phyloP scores from a whole-genome alignment of 2,888 invertebrate genomes.

The Heliconius sara region DNA sequence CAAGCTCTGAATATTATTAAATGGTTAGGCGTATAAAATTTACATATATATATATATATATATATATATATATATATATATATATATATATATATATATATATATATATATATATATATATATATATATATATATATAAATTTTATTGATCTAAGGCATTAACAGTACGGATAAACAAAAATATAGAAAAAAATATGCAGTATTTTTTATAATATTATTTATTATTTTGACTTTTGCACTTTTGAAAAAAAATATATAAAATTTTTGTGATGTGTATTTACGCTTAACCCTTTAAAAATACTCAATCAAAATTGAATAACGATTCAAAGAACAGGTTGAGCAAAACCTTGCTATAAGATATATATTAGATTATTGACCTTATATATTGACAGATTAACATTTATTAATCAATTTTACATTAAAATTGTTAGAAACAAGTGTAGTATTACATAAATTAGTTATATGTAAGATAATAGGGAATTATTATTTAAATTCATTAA shows the following conservation, averaged over 20 bases:
- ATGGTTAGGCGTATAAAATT: conserved; percentile 30
- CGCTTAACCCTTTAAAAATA: conserved; percentile 29
- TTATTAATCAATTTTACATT: not conserved
- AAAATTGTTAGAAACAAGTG: conserved; percentile 2
- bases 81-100: too few relatives aligned
- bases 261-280: not conserved
- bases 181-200: not conserved
- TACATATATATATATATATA: not conserved
- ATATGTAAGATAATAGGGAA: not conserved
- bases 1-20: conserved; percentile 54
- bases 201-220: too few relatives aligned
- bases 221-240: too few relatives aligned
- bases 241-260: too few relatives aligned
- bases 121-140: not conserved
- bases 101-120: too few relatives aligned
- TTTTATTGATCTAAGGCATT: not conserved
- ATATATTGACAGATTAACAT: conserved; percentile 7
- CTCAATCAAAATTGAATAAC: conserved; percentile 29
- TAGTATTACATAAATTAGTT: conserved; percentile 1
- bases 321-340: conserved; percentile 31
- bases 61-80: too few relatives aligned
- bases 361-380: not conserved
- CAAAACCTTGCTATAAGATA: conserved; percentile 16
- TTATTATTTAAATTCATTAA: not conserved
- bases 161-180: not conserved